A percentile compares a stretch with the other conserved stretches of the same genome.
phyloP scores from a whole-genome alignment of 1,140 invertebrate species.

The Hermetia illucens region DNA sequence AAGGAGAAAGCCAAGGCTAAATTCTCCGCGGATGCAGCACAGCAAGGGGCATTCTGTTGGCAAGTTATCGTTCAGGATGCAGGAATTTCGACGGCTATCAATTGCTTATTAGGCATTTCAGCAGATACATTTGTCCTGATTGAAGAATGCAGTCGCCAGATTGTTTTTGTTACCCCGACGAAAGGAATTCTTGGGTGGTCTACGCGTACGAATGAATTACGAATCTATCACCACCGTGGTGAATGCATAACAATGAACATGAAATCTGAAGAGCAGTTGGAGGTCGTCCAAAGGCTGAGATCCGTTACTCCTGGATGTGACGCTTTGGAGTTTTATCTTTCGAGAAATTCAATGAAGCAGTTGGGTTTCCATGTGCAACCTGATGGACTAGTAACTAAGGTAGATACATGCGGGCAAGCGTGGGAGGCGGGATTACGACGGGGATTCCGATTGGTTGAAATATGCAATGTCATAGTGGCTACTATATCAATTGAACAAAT shows the following conservation, averaged over 20 bases:
- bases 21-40: slow-evolving; percentile 49
- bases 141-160: slow-evolving; percentile 67
- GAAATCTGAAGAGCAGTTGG: slow-evolving; percentile 59
- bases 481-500: slow-evolving; percentile 87
- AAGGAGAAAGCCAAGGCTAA: slow-evolving; percentile 49
- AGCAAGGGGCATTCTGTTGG: slow-evolving; percentile 66
- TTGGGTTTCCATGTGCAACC: slow-evolving; percentile 93
- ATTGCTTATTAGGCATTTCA: slow-evolving; percentile 78
- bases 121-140: slow-evolving; percentile 75
- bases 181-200: slow-evolving; percentile 56
- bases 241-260: slow-evolving; percentile 69
- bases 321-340: slow-evolving; percentile 55
- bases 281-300: slow-evolving; percentile 56
- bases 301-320: slow-evolving; percentile 60
- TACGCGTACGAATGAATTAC: slow-evolving; percentile 36
- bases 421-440: slow-evolving; percentile 80
- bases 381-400: slow-evolving; percentile 88
- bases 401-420: slow-evolving; percentile 75
- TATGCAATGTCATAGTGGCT: slow-evolving; percentile 78
- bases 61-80: slow-evolving; percentile 56
- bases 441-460: slow-evolving; percentile 82
- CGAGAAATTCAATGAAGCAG: slow-evolving; percentile 66
- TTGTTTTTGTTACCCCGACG: slow-evolving; percentile 76
- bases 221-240: slow-evolving; percentile 66
- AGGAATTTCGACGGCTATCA: slow-evolving; percentile 49